These are phyloP conservation scores for Gavialis gangeticus DNA, from an alignment of 2,113 vertebrate species.

Conservation along the genomic window DNA sequence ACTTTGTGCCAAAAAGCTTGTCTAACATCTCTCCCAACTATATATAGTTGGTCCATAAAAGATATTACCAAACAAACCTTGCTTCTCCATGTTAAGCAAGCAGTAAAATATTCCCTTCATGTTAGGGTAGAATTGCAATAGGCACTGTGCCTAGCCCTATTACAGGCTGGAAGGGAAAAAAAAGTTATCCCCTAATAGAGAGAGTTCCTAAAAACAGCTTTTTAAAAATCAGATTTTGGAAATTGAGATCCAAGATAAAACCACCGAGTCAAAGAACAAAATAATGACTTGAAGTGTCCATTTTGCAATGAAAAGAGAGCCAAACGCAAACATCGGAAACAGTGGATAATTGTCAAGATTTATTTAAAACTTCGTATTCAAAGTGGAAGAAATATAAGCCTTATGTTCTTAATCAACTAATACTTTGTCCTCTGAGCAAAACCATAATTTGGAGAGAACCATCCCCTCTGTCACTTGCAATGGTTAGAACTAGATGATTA, in stretches of 20 bases:
- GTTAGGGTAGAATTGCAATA: background rate
- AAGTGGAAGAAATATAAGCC: slow-evolving; percentile 56
- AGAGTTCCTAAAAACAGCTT: background rate
- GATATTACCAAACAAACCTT: background rate
- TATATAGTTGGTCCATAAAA: no score
- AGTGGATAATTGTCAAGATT: background rate
- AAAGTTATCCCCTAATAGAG: background rate
- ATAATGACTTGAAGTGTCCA: background rate
- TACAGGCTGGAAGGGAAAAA: background rate
- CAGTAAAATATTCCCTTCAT: background rate
- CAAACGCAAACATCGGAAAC: slow-evolving; percentile 2
- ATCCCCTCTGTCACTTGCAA: slow-evolving; percentile 37
- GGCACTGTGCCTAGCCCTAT: background rate
- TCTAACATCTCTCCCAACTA: no score
- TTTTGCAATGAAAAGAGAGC: background rate
- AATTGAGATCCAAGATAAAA: slow-evolving; percentile 6
- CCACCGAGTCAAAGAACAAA: slow-evolving; percentile 2
- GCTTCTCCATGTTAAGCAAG: background rate
- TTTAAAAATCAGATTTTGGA: background rate
- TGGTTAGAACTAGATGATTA: slow-evolving; percentile 37
- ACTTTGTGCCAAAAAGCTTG: no score
- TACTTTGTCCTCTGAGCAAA: slow-evolving; percentile 5
- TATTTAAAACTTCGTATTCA: slow-evolving; percentile 47
- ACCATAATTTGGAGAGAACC: slow-evolving; percentile 10
- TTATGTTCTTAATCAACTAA: slow-evolving; percentile 43